Percentiles rank a stretch among this genome's conserved stretches.
Conservation (phyloP, 2,888 invertebrate species). For the Calameuta idolon region DNA sequence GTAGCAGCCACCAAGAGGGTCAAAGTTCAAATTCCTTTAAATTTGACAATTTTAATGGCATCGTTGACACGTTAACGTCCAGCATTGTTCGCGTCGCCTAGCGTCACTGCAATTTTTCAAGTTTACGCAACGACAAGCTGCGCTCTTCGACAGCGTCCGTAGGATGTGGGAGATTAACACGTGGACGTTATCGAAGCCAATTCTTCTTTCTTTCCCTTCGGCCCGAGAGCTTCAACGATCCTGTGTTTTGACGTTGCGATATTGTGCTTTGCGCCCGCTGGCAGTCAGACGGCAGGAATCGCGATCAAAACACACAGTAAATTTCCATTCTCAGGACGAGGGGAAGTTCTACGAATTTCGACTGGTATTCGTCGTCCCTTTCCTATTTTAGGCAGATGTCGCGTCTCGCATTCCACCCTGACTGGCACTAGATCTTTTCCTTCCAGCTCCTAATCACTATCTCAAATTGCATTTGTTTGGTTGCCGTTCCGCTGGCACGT, state of each 20-base stretch:
- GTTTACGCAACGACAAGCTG: neutral
- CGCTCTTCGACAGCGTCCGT: neutral
- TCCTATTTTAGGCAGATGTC: neutral
- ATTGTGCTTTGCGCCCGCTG: conserved; percentile 28
- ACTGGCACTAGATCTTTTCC: neutral
- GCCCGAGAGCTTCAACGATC: neutral
- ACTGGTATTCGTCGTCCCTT: neutral
- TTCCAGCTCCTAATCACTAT: neutral
- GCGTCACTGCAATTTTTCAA: neutral
- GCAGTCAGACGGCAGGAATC: conserved; percentile 23
- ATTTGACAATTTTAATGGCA: neutral
- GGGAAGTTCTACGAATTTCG: neutral
- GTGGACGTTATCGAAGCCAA: neutral
- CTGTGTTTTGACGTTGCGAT: conserved; percentile 34
- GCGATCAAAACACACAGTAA: conserved; percentile 35
- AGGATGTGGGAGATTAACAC: neutral
- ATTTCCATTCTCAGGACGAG: neutral
- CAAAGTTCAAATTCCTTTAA: neutral
- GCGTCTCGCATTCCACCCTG: neutral
- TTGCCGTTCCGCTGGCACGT: neutral
- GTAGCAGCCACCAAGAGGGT: neutral
- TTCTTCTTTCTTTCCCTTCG: neutral
- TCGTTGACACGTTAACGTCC: neutral
- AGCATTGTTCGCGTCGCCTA: neutral
- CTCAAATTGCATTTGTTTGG: neutral